Evolutionary conservation across 2,797 vertebrate genomes (phyloP).

Genomic region (Rhabdophis nuchalis): DNA sequence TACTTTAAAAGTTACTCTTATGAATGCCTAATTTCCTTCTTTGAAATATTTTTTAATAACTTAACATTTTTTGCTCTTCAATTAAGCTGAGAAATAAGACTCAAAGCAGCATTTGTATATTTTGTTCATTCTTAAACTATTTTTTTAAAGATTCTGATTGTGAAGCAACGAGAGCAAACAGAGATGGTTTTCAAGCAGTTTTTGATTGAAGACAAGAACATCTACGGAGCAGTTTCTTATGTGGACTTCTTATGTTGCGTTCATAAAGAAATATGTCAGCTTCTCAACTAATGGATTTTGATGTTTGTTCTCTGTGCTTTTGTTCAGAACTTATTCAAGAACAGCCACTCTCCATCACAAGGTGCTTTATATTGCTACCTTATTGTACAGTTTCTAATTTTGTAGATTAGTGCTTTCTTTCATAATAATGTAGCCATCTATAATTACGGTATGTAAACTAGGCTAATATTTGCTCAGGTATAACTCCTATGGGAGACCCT

Average conservation of each 20-base stretch:
- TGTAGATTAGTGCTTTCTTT: constrained; percentile 26
- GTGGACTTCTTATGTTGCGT: constrained; percentile 93
- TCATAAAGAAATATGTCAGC: constrained; percentile 90
- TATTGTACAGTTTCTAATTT: constrained; percentile 49
- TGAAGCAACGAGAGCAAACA: constrained; percentile 86
- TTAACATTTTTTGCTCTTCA: not conserved
- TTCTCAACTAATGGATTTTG: constrained; percentile 80
- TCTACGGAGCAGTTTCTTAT: constrained; percentile 87
- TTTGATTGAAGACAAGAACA: constrained; percentile 91
- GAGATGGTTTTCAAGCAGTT: constrained; percentile 89
- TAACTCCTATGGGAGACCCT: constrained; percentile 41
- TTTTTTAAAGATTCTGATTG: constrained; percentile 78
- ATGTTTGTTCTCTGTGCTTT: constrained; percentile 11
- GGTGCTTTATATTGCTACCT: constrained; percentile 30
- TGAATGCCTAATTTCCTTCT: not conserved
- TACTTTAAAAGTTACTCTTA: not conserved
- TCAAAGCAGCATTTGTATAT: not conserved
- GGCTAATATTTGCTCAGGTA: constrained; percentile 62
- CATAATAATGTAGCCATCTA: constrained; percentile 35
- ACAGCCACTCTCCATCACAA: constrained; percentile 38
- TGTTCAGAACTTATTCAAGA: constrained; percentile 21
- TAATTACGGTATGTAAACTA: constrained; percentile 51
- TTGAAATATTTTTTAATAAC: not conserved
- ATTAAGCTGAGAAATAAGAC: not conserved
- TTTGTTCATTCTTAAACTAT: not conserved